Percentiles rank a stretch among this genome's conserved stretches.
Evolutionary conservation across 2,113 vertebrate species (phyloP).

Genomic region (Festucalex cinctus): DNA sequence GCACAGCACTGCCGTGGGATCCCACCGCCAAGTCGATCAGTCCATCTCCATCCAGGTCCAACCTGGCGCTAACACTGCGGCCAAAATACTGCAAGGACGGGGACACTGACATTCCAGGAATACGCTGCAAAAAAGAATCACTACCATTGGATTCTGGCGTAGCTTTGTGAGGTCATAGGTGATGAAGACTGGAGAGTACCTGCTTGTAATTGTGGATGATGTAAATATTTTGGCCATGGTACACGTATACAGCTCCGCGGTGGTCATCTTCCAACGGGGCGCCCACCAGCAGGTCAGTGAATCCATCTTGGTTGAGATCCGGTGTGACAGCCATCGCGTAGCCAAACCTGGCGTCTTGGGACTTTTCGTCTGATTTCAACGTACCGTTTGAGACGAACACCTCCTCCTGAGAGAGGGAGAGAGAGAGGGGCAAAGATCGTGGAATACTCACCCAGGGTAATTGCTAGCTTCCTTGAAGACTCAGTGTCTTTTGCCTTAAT

Average conservation of each 20-base stretch:
- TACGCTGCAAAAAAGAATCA: conserved; percentile 69
- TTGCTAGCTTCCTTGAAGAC: too few relatives aligned
- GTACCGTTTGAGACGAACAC: conserved; percentile 77
- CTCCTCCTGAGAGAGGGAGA: conserved; percentile 55
- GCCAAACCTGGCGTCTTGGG: conserved; percentile 88
- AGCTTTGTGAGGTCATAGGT: not conserved
- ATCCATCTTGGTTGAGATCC: conserved; percentile 87
- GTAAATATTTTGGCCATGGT: conserved; percentile 75
- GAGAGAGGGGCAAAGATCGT: conserved; percentile 13
- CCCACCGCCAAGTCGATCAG: conserved; percentile 89
- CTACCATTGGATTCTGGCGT: conserved; percentile 18
- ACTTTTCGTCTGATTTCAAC: conserved; percentile 71
- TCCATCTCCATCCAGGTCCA: conserved; percentile 86
- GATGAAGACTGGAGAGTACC: conserved; percentile 55
- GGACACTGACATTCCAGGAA: conserved; percentile 75
- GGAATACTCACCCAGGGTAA: not conserved
- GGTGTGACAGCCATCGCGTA: conserved; percentile 80
- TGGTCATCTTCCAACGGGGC: conserved; percentile 91
- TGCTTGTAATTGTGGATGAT: conserved; percentile 77
- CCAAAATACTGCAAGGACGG: conserved; percentile 85
- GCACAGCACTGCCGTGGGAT: conserved; percentile 82
- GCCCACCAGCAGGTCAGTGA: conserved; percentile 81
- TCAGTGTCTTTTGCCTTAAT: too few relatives aligned
- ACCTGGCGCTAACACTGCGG: conserved; percentile 82
- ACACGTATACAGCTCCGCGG: conserved; percentile 86